phyloP scores from a whole-genome alignment of 2,797 vertebrate species.

The Pangasius krempfi region DNA sequence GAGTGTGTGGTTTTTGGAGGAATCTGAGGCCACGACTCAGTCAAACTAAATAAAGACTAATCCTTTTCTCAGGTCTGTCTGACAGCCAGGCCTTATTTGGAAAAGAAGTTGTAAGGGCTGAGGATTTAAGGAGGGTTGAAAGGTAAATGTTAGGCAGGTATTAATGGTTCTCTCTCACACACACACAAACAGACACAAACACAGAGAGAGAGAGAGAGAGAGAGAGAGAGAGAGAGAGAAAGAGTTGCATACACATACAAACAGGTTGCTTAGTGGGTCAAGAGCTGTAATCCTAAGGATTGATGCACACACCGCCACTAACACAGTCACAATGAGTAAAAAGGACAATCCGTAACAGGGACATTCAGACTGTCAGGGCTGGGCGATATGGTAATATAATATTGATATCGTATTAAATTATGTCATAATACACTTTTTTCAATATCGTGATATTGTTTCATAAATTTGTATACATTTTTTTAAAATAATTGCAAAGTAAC shows the following conservation, averaged over 20 bases:
- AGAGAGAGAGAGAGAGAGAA: too few species aligned
- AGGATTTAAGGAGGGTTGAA: not conserved
- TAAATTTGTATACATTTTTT: not conserved
- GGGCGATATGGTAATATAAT: not conserved
- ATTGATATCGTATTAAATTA: not conserved
- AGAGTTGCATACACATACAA: not conserved
- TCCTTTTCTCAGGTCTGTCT: slow-evolving; percentile 7
- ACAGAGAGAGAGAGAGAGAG: too few species aligned
- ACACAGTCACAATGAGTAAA: slow-evolving; percentile 7
- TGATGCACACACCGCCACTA: slow-evolving; percentile 18
- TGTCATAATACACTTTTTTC: not conserved
- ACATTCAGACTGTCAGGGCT: not conserved
- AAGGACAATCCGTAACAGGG: not conserved
- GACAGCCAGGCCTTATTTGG: slow-evolving; percentile 16
- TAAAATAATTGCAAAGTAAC: not conserved
- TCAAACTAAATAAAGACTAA: slow-evolving; percentile 41
- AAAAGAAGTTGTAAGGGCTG: not conserved
- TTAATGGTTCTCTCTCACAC: not conserved
- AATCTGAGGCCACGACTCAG: slow-evolving; percentile 28
- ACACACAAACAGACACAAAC: not conserved
- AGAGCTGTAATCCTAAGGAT: slow-evolving; percentile 56
- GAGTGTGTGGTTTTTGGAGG: slow-evolving; percentile 15
- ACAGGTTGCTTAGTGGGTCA: slow-evolving; percentile 44
- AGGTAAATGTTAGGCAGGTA: slow-evolving; percentile 18
- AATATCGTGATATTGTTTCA: not conserved